Conservation (phyloP, 2,888 invertebrate genomes). For the Microchrysa polita region DNA sequence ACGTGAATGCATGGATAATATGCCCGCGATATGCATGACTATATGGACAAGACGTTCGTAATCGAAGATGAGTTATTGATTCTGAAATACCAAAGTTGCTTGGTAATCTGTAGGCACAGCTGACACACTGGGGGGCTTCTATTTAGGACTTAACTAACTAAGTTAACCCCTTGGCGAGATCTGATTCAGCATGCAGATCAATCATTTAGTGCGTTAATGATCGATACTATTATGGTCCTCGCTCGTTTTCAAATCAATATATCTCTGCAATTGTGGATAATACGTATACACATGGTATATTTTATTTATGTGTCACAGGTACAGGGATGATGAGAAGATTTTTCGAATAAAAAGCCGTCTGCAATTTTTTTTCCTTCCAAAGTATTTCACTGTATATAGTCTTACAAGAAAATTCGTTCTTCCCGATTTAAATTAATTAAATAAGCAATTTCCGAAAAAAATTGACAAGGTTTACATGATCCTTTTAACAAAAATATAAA, state of each 20-base stretch:
- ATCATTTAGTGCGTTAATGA: conserved; percentile 53
- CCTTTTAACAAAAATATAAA: no score
- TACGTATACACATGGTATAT: conserved; percentile 12
- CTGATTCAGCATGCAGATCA: conserved; percentile 51
- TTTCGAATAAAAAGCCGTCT: no score
- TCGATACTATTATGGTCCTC: conserved; percentile 54
- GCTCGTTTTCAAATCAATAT: conserved; percentile 54
- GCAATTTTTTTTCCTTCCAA: no score
- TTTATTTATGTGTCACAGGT: not conserved
- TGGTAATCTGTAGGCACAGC: conserved; percentile 41
- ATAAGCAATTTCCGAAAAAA: no score
- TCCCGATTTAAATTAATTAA: no score
- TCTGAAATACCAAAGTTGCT: conserved; percentile 41
- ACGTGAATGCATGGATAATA: conserved; percentile 14
- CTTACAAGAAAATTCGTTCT: no score
- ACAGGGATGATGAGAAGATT: not conserved
- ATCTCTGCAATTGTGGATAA: conserved; percentile 47
- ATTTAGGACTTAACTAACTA: conserved; percentile 49
- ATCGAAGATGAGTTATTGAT: conserved; percentile 46
- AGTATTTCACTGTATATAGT: no score
- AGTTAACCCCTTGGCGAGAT: conserved; percentile 52
- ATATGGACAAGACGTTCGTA: conserved; percentile 22
- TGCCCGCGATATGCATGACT: not conserved
- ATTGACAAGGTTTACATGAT: no score
- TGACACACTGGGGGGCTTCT: conserved; percentile 49